phyloP scores from a whole-genome alignment of 2,797 vertebrate genomes.

The Atherinosoma microstoma region DNA sequence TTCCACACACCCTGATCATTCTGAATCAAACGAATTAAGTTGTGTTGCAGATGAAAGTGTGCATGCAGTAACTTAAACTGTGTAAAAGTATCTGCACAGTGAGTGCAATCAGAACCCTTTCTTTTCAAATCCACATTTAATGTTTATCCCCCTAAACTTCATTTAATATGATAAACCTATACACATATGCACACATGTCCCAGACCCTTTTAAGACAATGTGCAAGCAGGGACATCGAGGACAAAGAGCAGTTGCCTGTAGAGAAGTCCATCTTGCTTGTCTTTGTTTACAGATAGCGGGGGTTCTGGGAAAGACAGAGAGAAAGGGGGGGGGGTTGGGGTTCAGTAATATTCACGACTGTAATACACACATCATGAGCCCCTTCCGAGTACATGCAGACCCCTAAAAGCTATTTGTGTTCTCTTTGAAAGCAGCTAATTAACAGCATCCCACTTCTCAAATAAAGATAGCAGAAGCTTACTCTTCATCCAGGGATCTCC shows the following conservation, averaged over 20 bases:
- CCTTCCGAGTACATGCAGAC: neutral
- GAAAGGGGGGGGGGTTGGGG: neutral
- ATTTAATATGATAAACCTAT: neutral
- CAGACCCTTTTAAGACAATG: conserved; percentile 33
- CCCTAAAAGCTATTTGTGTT: conserved; percentile 27
- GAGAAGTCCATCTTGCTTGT: conserved; percentile 18
- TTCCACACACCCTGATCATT: neutral
- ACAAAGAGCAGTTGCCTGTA: conserved; percentile 46
- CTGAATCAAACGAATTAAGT: neutral
- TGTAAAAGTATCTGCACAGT: neutral
- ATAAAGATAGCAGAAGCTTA: conserved; percentile 30
- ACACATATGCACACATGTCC: conserved; percentile 4
- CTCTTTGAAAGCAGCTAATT: conserved; percentile 55
- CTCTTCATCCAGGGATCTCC: conserved; percentile 19
- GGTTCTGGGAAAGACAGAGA: conserved; percentile 21
- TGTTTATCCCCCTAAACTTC: neutral
- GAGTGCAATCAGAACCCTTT: neutral
- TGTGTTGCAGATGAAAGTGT: neutral
- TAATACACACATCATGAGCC: conserved; percentile 7
- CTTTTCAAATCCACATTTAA: conserved; percentile 11
- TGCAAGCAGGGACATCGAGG: conserved; percentile 36
- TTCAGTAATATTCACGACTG: neutral
- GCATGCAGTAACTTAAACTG: neutral
- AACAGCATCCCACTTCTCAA: conserved; percentile 37
- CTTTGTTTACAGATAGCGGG: conserved; percentile 57